Percentiles rank a stretch among this genome's conserved stretches.
Evolutionary conservation across 2,113 vertebrate genomes (phyloP).

Genomic region (Eonycteris spelaea): DNA sequence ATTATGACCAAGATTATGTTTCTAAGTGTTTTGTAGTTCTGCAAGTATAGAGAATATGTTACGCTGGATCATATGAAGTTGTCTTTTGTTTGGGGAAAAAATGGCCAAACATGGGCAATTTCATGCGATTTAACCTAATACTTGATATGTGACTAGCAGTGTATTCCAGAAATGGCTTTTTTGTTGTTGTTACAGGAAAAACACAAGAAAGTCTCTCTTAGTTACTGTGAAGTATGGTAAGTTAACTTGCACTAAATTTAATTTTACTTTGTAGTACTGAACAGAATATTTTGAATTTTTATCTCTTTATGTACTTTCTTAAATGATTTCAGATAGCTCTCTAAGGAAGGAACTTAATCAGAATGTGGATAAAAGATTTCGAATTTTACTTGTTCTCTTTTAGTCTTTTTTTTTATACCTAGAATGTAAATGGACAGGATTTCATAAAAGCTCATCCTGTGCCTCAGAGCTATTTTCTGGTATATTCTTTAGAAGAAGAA

Average conservation of each 20-base stretch:
- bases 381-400: background rate
- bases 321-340: background rate
- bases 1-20: background rate
- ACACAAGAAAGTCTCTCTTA: background rate
- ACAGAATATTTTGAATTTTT: background rate
- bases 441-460: background rate
- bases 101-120: background rate
- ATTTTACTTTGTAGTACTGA: background rate
- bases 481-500: background rate
- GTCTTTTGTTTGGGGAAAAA: background rate
- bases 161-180: background rate
- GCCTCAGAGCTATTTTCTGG: background rate
- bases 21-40: background rate
- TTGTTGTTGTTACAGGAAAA: background rate
- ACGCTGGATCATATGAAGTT: background rate
- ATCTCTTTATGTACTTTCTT: background rate
- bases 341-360: background rate
- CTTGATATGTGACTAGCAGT: background rate
- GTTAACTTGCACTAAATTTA: background rate
- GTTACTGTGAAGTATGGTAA: background rate
- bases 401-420: background rate
- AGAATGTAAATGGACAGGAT: background rate
- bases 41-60: background rate
- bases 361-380: background rate
- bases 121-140: background rate